Conservation (phyloP, 2,113 vertebrate genomes). For the Microtus montanus region DNA sequence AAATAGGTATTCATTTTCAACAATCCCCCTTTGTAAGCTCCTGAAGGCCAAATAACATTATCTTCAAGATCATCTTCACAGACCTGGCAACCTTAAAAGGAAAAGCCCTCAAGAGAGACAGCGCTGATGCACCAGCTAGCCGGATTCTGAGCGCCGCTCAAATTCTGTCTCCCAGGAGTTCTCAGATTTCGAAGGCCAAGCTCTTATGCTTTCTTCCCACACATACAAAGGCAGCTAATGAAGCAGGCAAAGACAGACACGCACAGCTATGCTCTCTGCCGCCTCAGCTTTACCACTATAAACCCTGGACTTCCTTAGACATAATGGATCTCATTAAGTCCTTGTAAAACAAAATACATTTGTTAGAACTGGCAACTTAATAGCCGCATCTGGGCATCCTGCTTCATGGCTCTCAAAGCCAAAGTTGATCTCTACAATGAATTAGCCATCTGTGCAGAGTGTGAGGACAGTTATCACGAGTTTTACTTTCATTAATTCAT, state of each 20-base stretch:
- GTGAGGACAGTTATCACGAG: accelerated
- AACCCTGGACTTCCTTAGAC: not conserved
- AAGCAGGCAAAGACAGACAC: not conserved
- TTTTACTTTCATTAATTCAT: not conserved
- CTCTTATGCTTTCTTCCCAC: not conserved
- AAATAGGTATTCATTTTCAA: constrained; percentile 53
- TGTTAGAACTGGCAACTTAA: not conserved
- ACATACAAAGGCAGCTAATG: constrained; percentile 32
- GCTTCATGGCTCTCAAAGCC: not conserved
- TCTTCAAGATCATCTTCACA: constrained; percentile 57
- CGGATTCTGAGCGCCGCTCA: not conserved
- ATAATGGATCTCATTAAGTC: not conserved
- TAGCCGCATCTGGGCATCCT: not conserved
- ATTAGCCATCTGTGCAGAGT: not conserved
- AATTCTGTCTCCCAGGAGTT: constrained; percentile 44
- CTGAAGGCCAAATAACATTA: constrained; percentile 51
- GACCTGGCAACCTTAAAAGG: constrained; percentile 31
- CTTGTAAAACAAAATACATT: constrained; percentile 8
- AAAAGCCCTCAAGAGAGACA: constrained; percentile 18
- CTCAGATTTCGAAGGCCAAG: constrained; percentile 39
- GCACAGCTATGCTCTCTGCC: not conserved
- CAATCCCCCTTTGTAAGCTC: constrained; percentile 56
- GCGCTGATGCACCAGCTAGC: not conserved
- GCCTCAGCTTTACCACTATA: not conserved
- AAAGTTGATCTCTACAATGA: not conserved